Percentiles rank a stretch among this genome's conserved stretches.
Conservation (phyloP, 2,888 invertebrate genomes). For the Stegana nigrithorax region DNA sequence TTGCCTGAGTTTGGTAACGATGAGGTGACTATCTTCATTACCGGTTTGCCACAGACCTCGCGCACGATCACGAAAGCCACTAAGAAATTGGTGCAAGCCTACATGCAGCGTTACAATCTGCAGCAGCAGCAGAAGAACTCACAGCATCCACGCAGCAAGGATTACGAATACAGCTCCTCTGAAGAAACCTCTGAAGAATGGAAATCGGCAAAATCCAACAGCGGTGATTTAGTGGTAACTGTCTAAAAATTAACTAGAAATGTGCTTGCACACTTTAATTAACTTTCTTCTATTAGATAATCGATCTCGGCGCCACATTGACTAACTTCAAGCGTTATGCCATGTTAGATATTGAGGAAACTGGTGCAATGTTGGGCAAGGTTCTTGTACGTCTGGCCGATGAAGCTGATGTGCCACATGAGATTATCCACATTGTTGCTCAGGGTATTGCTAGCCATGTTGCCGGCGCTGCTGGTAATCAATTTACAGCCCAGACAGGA, state of each 20-base stretch:
- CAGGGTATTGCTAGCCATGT: slow-evolving; percentile 63
- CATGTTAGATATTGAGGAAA: no score
- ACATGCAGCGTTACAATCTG: slow-evolving; percentile 56
- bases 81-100: slow-evolving; percentile 55
- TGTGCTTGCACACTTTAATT: no score
- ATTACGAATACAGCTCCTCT: slow-evolving; percentile 41
- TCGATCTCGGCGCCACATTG: slow-evolving; percentile 56
- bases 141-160: slow-evolving; percentile 32
- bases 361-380: slow-evolving; percentile 52
- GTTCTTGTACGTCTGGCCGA: slow-evolving; percentile 50
- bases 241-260: no score
- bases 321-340: no score
- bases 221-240: slow-evolving; percentile 59
- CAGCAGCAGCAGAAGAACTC: slow-evolving; percentile 45
- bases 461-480: slow-evolving; percentile 62
- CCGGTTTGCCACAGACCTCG: slow-evolving; percentile 53
- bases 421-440: slow-evolving; percentile 61
- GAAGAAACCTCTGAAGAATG: slow-evolving; percentile 44
- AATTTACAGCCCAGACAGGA: slow-evolving; percentile 55
- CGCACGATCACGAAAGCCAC: slow-evolving; percentile 52
- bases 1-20: slow-evolving; percentile 49
- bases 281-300: no score
- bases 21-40: slow-evolving; percentile 62
- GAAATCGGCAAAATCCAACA: slow-evolving; percentile 37
- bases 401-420: slow-evolving; percentile 45